Evolutionary conservation across 1,140 invertebrate species (phyloP).

Genomic region (Globodera ellingtonae): DNA sequence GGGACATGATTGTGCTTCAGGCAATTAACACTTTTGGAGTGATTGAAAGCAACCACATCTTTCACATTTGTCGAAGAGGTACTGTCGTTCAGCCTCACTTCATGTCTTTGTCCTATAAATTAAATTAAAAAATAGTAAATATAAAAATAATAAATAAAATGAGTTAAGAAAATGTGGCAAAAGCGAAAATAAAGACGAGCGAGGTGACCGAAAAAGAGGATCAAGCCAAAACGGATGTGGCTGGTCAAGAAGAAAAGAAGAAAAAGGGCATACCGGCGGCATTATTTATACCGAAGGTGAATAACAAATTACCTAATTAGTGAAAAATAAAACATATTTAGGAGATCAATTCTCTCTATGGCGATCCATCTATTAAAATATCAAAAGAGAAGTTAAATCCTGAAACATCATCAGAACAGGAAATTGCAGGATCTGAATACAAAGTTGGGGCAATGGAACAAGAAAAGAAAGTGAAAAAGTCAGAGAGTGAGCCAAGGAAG

Average conservation of each 20-base stretch:
- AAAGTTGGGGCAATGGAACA: background rate
- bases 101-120: background rate
- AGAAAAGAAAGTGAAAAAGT: slow-evolving; percentile 14
- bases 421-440: background rate
- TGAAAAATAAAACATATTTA: slow-evolving; percentile 10
- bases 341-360: slow-evolving; percentile 36
- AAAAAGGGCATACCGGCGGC: slow-evolving; percentile 25
- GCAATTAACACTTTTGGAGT: slow-evolving; percentile 21
- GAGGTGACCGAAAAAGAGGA: background rate
- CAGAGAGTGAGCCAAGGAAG: background rate
- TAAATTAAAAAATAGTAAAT: background rate
- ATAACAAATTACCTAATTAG: background rate
- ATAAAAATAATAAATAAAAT: background rate
- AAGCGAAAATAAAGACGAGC: background rate
- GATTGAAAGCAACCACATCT: slow-evolving; percentile 16
- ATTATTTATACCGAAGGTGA: slow-evolving; percentile 33
- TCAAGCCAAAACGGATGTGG: background rate
- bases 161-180: background rate
- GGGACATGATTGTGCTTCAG: slow-evolving; percentile 19
- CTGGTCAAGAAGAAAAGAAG: slow-evolving; percentile 14
- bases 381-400: background rate
- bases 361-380: slow-evolving; percentile 28
- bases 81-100: background rate
- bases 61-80: background rate
- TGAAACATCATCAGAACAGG: background rate